phyloP scores from a whole-genome alignment of 2,888 invertebrate species.

The Prenolepis imparis region DNA sequence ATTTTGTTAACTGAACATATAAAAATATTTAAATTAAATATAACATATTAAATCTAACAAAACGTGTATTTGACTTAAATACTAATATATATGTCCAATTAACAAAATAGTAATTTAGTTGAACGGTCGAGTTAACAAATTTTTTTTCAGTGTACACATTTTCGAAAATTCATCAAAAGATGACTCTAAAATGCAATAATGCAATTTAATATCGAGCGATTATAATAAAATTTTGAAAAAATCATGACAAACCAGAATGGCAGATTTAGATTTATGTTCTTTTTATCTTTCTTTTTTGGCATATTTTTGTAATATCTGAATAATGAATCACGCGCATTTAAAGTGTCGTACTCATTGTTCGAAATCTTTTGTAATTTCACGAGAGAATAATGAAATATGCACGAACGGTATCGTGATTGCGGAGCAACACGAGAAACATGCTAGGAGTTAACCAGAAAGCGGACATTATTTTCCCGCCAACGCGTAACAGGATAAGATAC shows the following conservation, averaged over 20 bases:
- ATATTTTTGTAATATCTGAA: background rate
- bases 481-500: slow-evolving; percentile 22
- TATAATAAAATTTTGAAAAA: background rate
- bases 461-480: slow-evolving; percentile 20
- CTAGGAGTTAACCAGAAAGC: background rate
- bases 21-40: too few relatives aligned
- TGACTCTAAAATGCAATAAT: too few relatives aligned
- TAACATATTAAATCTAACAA: too few relatives aligned
- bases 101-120: too few relatives aligned
- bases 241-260: background rate
- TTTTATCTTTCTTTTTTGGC: background rate
- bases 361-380: background rate
- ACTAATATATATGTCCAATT: too few relatives aligned
- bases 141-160: background rate
- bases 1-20: too few relatives aligned
- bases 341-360: background rate
- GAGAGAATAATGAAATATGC: background rate
- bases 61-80: too few relatives aligned
- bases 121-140: too few relatives aligned
- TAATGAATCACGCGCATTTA: background rate
- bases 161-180: background rate
- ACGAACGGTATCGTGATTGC: background rate
- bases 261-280: background rate
- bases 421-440: background rate
- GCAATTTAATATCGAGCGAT: background rate